Evolutionary conservation across 2,888 invertebrate species (phyloP), one percentile per base, ranked within the genome.

Genomic region (Electrophaes corylata): DNA sequence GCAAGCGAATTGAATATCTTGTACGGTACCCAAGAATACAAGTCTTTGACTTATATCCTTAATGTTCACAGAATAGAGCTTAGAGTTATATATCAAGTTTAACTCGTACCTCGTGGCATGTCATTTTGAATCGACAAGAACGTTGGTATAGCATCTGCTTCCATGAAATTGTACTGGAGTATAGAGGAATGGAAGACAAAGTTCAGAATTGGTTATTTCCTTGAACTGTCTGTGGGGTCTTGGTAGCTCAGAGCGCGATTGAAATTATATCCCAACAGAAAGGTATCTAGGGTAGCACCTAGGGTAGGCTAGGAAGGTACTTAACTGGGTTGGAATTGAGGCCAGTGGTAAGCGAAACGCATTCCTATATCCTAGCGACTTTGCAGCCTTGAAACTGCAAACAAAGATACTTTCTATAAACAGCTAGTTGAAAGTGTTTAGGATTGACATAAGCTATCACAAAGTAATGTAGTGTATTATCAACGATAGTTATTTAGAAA

Each of bases 1-100:
- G 66, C 70, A 60, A 62, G 70, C 69, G 72, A 73, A 74, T 73
- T 73, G 73, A 72, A 74, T 76, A 72, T 72, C 69, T 72, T 72
- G 65, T 68, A 66, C 50, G 18, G 40, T n/a, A 26, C 23, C 33
- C 20, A 35, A 54, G 60, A 50, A 44, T 14, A 14, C 12, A 26
- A 11, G 20, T 14, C 23, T 51, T 39, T 43, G 35, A 67, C 40
- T 59, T 59, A 46, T 43, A 37, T 56, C 45, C 40, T 59, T 60
- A 57, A 3, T 0, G 2, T 11, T 6, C 18, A 12, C 5, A 26
- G 4, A 29, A 53, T 64, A 64, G 37, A 58, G 60, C 31, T 40
- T 26, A 61, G 33, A 50, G 37, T 65, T 19, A 55, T 31, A 23
- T 26, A 29, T 43, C 26, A 45, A 44, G 23, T 51, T 46, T 10